Base-by-base conservation (phyloP, 2,797 vertebrate species). In the Calcarius lapponicus region DNA sequence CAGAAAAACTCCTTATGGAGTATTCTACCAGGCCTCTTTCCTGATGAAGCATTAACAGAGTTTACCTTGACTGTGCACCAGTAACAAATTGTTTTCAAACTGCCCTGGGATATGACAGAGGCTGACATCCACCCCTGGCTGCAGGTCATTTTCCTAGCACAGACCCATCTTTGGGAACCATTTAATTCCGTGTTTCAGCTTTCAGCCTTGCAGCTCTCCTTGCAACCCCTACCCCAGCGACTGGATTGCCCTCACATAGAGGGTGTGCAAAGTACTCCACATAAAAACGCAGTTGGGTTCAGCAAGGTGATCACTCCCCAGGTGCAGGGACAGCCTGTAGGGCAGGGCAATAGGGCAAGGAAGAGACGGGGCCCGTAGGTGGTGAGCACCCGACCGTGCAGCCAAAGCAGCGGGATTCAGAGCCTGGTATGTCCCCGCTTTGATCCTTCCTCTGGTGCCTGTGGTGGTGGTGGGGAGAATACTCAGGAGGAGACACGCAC, bases 31-130 rank as follows among this genome's bases (percentile, higher is more conserved):
- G 72, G 53, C 56, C 60, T 60, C 86, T 88, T 80, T 86, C 28
- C 80, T 54, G 38, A 34, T 22, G 67, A 90, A 91, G 47, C 14
- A 0, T 60, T 79, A 91, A 67, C 60, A 91, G 80, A 74, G 64
- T 70, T 85, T 92, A 36, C 60, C 45, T 66, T 22, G 9, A 34
- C 57, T 67, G 48, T 47, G 31, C 75, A 88, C 38, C n/a, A 19
- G 53, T 66, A 81, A 86, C 75, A 95, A 80, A 86, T 71, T 76
- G 66, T 81, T 95, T 92, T 70, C 91, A 81, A 88, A 89, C 36
- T 54, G 34, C 42, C 50, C 38, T 61, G 78, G 51, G 62, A 91
- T 20, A 74, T 56, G 71, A 54, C 76, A 75, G 65, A 12, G 45
- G 48, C 80, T 88, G 85, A 86, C 86, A 92, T 83, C 43, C 90